Base-by-base conservation (phyloP, 2,888 invertebrate genomes). In the Ecliptopera silaceata region DNA sequence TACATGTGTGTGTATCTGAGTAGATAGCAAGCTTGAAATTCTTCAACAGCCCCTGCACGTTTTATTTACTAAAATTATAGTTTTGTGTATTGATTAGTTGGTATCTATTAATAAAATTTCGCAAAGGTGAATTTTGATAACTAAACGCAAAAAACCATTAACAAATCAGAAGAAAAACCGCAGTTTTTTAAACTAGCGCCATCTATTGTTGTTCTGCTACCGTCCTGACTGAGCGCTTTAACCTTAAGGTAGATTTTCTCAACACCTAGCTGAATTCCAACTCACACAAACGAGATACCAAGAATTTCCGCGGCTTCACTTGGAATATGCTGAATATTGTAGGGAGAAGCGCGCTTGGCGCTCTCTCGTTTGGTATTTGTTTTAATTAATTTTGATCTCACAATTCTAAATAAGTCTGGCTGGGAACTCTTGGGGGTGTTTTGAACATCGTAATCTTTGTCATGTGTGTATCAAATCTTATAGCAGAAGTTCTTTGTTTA, bases 381-480 rank as follows among this genome's bases (percentile, higher is more conserved):
- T 68, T 65, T 62, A 65, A 63, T 68, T 61, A 60, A 63, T 60
- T 67, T 65, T 52, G 56, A 42, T 61, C 55, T 56, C 53, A 56
- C 58, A 48, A 56, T 62, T 63, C 43, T 59, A 51, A 59, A 56
- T 47, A 53, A 13, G 50, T 55, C 53, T 44, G 8, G 42, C 46
- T 34, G 48, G 6, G 50, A 51, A 50, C 50, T 39, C 48, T 44
- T 42, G 18, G 49, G 18, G 41, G 39, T 39, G 12, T 42, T 42
- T 45, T 22, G 6, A 39, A 15, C 32, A 26, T 50, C 36, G 13
- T 59, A 31, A 45, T 34, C 31, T 11, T 11, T n/a, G 31, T 11
- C 31, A 31, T 31, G 1, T 11, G 10, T 10, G 31, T 2, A 3
- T 3, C 22, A 4, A 6, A 31, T 31, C 0, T 31, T n/a, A 31